phyloP scores from a whole-genome alignment of 2,113 vertebrate genomes.

The Chloroceryle aenea region DNA sequence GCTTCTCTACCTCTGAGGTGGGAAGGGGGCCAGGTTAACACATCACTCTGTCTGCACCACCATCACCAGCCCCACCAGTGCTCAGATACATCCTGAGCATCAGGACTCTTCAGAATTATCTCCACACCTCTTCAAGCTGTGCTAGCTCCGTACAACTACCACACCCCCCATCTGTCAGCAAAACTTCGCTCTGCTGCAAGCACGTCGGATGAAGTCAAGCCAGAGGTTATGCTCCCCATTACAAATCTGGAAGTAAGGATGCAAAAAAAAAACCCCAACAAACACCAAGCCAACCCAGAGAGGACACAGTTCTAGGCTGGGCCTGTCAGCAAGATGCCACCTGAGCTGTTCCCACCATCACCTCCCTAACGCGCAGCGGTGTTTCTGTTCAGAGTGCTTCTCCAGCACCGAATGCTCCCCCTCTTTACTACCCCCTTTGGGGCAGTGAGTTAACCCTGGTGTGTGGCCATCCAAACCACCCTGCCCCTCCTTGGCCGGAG shows the following conservation, averaged over 20 bases:
- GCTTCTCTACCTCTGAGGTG: not conserved
- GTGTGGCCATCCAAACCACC: not conserved
- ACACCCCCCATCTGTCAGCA: not conserved
- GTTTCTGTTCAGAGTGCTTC: not conserved
- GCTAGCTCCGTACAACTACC: not conserved
- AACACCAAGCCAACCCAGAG: not conserved
- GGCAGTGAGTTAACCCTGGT: accelerated
- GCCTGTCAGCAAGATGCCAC: not conserved
- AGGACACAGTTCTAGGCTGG: not conserved
- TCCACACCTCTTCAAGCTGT: accelerated
- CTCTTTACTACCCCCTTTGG: not conserved
- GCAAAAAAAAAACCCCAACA: not conserved
- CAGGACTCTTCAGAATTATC: accelerated
- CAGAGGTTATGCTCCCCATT: not conserved
- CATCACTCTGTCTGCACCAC: no score
- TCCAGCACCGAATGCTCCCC: not conserved
- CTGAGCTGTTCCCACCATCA: not conserved
- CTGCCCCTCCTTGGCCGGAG: not conserved
- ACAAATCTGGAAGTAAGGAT: not conserved
- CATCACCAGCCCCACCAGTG: not conserved
- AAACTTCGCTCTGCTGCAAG: not conserved
- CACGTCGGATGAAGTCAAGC: not conserved
- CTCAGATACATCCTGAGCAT: not conserved
- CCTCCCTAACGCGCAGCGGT: accelerated
- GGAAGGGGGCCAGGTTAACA: not conserved